Conservation (phyloP, 2,888 invertebrate species). For the Synergus itoensis region DNA sequence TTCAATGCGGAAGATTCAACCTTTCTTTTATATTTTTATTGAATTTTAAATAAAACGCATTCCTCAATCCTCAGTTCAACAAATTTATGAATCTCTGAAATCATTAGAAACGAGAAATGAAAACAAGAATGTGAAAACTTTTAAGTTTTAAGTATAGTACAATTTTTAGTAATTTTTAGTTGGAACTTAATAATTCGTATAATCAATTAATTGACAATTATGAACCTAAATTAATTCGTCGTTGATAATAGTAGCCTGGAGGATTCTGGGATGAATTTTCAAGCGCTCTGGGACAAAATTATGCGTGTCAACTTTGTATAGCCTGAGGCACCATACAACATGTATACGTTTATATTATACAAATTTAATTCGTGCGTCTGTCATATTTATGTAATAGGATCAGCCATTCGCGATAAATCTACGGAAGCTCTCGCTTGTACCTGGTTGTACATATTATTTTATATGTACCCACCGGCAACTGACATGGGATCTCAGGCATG, state of each 20-base stretch:
- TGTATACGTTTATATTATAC: not conserved
- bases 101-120: not conserved
- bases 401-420: not conserved
- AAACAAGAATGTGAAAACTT: no score
- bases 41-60: conserved; percentile 15
- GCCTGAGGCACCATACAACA: not conserved
- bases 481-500: conserved; percentile 49
- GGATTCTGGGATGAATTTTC: not conserved
- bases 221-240: not conserved
- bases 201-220: not conserved
- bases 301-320: not conserved
- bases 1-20: conserved; percentile 36
- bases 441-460: conserved; percentile 11
- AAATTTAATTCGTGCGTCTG: not conserved
- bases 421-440: not conserved
- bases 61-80: not conserved
- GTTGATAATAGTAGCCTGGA: not conserved
- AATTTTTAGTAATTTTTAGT: no score
- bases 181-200: no score
- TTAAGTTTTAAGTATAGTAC: no score
- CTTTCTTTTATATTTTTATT: not conserved
- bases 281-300: not conserved
- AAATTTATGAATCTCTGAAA: not conserved
- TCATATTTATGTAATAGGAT: not conserved
- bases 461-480: not conserved